A percentile compares a stretch with the other conserved stretches of the same genome.
Conservation (phyloP, 2,113 vertebrate species). For the Ceyx margarethae region DNA sequence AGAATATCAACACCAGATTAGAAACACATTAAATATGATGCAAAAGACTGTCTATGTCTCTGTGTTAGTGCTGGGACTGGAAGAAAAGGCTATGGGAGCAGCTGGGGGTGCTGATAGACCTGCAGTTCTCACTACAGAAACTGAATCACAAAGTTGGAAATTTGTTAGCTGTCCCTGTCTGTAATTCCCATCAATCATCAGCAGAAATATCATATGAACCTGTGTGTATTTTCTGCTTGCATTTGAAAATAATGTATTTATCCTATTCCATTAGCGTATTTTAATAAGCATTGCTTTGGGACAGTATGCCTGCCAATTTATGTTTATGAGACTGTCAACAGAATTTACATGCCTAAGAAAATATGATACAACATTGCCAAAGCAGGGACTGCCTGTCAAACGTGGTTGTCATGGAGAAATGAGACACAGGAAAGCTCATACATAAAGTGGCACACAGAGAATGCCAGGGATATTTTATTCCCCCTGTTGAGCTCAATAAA, state of each 20-base stretch:
- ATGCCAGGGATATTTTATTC: constrained; percentile 39
- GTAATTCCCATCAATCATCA: not conserved
- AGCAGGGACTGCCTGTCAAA: constrained; percentile 77
- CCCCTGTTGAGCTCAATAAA: constrained; percentile 27
- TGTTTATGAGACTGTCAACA: constrained; percentile 83
- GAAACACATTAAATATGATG: not conserved
- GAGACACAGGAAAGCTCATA: constrained; percentile 66
- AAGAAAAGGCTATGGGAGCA: not conserved
- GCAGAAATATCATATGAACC: constrained; percentile 29
- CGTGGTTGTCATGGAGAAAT: constrained; percentile 77
- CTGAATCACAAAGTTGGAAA: not conserved
- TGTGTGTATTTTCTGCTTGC: constrained; percentile 46
- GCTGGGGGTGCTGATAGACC: not conserved
- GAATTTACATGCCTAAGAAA: constrained; percentile 83
- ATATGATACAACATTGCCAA: constrained; percentile 80
- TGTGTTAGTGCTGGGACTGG: not conserved
- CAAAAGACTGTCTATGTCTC: not conserved
- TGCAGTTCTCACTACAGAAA: not conserved
- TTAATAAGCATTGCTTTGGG: constrained; percentile 82
- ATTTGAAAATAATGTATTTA: constrained; percentile 77
- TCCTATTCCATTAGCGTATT: constrained; percentile 78
- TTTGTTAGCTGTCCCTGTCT: constrained; percentile 6
- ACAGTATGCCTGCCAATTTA: constrained; percentile 80
- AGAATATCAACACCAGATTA: not conserved
- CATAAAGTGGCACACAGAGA: constrained; percentile 20